phyloP scores from a whole-genome alignment of 2,797 vertebrate species.

The Sebastes variabilis region DNA sequence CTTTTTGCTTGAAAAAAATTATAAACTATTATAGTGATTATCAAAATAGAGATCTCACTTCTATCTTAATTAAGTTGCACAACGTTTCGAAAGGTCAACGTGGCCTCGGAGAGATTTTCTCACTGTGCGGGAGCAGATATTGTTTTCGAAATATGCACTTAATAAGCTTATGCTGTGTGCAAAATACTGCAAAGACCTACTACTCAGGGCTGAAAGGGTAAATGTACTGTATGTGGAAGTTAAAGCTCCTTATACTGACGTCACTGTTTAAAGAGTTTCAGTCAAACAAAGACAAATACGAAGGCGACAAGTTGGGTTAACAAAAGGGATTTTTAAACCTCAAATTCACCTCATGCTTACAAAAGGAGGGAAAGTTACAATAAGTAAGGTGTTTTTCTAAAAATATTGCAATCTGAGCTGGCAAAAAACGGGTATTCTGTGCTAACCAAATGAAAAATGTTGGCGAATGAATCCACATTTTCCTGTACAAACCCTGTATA shows the following conservation, averaged over 20 bases:
- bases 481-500: background rate
- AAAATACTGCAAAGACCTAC: conserved; percentile 41
- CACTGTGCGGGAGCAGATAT: background rate
- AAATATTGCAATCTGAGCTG: background rate
- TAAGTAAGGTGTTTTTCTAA: background rate
- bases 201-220: background rate
- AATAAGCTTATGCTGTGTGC: conserved; percentile 54
- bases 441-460: background rate
- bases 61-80: background rate
- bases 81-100: background rate
- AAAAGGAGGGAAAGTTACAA: background rate
- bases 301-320: background rate
- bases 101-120: background rate
- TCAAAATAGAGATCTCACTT: background rate
- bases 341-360: background rate
- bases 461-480: background rate
- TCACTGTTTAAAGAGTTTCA: background rate
- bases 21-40: background rate
- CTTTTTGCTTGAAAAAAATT: background rate
- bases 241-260: background rate
- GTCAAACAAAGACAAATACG: conserved; percentile 5
- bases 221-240: background rate
- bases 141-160: conserved; percentile 46
- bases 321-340: background rate
- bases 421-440: background rate